Conservation (phyloP, 64 coral and sea anemone species). For the Stichodactyla mertensii region DNA sequence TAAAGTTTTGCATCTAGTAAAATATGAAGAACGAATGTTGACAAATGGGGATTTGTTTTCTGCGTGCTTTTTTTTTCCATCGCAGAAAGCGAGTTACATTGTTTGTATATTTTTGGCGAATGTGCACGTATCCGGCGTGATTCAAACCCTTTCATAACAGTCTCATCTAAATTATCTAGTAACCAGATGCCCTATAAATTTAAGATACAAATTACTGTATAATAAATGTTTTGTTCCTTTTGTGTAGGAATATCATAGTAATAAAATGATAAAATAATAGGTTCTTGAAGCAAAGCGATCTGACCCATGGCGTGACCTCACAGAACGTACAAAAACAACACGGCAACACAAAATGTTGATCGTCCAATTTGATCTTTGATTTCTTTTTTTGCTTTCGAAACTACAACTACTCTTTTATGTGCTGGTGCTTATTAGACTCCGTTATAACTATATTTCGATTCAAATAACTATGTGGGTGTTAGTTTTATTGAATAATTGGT, state of each 20-base stretch:
- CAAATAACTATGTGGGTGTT: neutral
- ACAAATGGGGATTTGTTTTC: neutral
- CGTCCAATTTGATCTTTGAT: neutral
- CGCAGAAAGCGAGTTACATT: neutral
- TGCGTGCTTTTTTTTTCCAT: neutral
- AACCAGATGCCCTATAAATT: neutral
- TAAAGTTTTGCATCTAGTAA: neutral
- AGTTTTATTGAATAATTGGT: neutral
- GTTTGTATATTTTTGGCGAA: too few relatives aligned
- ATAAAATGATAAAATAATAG: neutral
- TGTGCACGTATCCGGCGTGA: too few relatives aligned
- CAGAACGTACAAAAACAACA: neutral
- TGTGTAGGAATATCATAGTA: neutral
- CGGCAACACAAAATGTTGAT: neutral
- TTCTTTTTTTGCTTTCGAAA: neutral
- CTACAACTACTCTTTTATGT: neutral
- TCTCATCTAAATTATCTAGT: neutral
- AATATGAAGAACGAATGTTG: neutral
- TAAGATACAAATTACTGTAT: neutral
- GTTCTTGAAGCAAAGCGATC: neutral
- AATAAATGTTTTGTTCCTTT: neutral
- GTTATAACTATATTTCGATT: neutral
- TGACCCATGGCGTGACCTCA: neutral
- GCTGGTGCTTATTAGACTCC: neutral
- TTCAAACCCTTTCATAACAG: too few relatives aligned